These are phyloP conservation scores for Dasyprocta punctata DNA, from an alignment of 2,113 vertebrate genomes.

Conservation along the genomic window DNA sequence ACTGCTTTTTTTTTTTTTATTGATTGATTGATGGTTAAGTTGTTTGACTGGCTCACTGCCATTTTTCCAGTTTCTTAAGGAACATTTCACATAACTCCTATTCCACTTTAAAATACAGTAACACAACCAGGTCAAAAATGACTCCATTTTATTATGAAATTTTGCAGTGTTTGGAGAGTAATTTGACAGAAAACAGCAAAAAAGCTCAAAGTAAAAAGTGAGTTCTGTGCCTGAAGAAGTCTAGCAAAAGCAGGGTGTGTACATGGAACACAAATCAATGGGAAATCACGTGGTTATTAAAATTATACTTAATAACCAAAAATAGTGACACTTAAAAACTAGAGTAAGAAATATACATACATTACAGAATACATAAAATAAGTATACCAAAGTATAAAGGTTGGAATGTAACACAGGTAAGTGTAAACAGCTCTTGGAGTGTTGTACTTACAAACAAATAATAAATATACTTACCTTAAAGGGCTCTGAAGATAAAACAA, in stretches of 20 bases:
- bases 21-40: not conserved
- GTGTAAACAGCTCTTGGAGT: not conserved
- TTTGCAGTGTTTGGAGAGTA: not conserved
- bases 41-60: constrained; percentile 31
- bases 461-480: not conserved
- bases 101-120: constrained; percentile 43
- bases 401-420: not conserved
- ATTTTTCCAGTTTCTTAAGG: constrained; percentile 45
- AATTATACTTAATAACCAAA: not conserved
- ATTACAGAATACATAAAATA: not conserved
- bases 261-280: not conserved
- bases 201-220: not conserved
- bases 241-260: not conserved
- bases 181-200: not conserved
- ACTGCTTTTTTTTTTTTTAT: not conserved
- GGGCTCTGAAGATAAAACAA: constrained; percentile 21
- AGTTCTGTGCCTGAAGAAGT: not conserved
- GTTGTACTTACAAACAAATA: not conserved
- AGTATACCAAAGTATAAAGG: not conserved
- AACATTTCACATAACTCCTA: not conserved
- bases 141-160: not conserved
- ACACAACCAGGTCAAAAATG: constrained; percentile 34
- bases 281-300: not conserved
- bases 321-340: constrained; percentile 28
- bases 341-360: constrained; percentile 36